phyloP scores from a whole-genome alignment of 2,888 invertebrate genomes.

The Anaspis maculata region DNA sequence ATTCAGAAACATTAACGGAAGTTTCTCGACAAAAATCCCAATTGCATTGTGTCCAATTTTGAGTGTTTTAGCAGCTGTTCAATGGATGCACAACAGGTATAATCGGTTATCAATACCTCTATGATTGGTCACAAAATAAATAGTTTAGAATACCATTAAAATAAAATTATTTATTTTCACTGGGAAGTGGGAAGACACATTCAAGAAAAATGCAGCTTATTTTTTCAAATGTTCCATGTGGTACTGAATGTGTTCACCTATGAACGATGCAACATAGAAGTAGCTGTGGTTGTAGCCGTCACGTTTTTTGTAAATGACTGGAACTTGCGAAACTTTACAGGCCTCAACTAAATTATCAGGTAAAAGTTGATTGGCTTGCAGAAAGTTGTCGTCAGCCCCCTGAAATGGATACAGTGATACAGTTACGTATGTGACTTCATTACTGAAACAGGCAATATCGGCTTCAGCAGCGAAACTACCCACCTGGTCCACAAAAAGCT shows the following conservation, averaged over 20 bases:
- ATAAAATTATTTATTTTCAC: no score
- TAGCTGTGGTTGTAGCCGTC: slow-evolving; percentile 94
- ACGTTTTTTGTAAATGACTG: slow-evolving; percentile 60
- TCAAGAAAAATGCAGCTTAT: no score
- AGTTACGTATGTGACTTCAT: slow-evolving; percentile 1
- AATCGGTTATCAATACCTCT: no score
- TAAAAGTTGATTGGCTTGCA: slow-evolving; percentile 64
- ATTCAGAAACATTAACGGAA: no score
- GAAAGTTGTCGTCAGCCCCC: slow-evolving; percentile 78
- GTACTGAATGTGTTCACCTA: slow-evolving; percentile 86
- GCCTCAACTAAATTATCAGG: slow-evolving; percentile 77
- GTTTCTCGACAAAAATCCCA: no score
- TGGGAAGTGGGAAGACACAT: no score
- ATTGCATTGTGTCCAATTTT: no score
- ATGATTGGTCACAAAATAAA: no score
- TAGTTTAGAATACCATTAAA: no score
- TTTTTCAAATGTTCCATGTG: slow-evolving; percentile 76
- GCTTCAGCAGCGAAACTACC: slow-evolving; percentile 7
- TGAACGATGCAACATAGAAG: slow-evolving; percentile 83
- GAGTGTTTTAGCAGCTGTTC: no score
- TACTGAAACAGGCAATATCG: no score
- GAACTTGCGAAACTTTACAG: slow-evolving; percentile 60
- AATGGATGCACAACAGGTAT: no score
- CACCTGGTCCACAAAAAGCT: slow-evolving; percentile 87
- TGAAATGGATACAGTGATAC: slow-evolving; percentile 37